Base-by-base conservation (phyloP, 2,888 invertebrate genomes). In the Caenorhabditis sp. region DNA sequence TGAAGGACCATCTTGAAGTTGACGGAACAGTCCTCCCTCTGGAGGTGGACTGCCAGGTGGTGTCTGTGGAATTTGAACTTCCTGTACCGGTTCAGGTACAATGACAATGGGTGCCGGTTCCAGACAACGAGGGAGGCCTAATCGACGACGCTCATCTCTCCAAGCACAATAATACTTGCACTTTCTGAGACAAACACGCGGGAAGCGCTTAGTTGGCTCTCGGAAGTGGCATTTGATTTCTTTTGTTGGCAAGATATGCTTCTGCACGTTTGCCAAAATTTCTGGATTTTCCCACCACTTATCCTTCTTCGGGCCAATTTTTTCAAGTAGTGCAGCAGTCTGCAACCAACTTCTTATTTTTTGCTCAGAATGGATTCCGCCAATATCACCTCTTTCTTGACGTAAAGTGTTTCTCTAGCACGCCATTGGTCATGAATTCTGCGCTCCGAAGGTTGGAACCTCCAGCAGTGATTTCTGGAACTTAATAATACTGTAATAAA, bases 391-490 rank as follows among this genome's bases (percentile, higher is more conserved):
- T 50, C 24, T 9, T 20, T 22, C 24, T 15, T 1, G 32, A 51
- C 50, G 20, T 1, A 4, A 18, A 24, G 15, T 26, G 26, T 13
- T n/a, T 61, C 61, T 1, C 4, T 15, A n/a, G 20, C 18, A 1
- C n/a, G 37, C 61, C 53, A 61, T 3, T 24, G 5, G 8, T 35
- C 32, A 37, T 61, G 50, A 1, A 26, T 11, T 2, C n/a, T 1
- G 8, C 70, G 61, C 28, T 53, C 61, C 9, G 15, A 3, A 18
- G 60, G 50, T n/a, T 22, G 50, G 15, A 9, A 11, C 8, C 1
- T 8, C 70, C 70, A 71, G 37, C 61, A 62, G 9, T 26, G 24
- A 15, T 24, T 4, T 28, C 70, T 71, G 44, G 32, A 71, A 44
- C 15, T 8, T 11, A 32, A 11, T 6, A n/a, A 3, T 55, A 5